Conservation (phyloP, 1,140 invertebrate genomes). For the Trichogramma pretiosum region DNA sequence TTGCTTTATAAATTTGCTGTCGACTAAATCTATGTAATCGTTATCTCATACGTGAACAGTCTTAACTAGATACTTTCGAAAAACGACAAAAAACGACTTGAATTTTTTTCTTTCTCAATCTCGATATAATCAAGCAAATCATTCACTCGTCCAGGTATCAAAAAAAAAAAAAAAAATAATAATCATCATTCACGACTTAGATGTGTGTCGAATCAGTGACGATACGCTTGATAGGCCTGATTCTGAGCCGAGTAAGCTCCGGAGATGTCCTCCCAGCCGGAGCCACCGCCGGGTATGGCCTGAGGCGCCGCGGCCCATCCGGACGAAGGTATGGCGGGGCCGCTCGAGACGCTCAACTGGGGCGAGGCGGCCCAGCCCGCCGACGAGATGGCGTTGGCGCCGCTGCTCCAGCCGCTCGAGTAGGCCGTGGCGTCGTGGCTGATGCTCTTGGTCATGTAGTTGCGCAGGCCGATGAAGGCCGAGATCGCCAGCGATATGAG, state of each 20-base stretch:
- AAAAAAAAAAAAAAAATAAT: slow-evolving; percentile 1
- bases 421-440: slow-evolving; percentile 33
- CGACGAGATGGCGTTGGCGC: slow-evolving; percentile 25
- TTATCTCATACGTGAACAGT: no score
- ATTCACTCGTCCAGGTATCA: neutral
- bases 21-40: no score
- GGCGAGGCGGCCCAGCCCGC: neutral
- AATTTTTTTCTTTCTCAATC: no score
- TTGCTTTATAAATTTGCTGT: no score
- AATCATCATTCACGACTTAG: neutral
- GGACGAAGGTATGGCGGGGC: neutral
- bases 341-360: neutral
- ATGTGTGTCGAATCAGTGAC: slow-evolving; percentile 9
- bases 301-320: no score
- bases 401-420: slow-evolving; percentile 34
- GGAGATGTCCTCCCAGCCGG: slow-evolving; percentile 21
- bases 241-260: slow-evolving; percentile 18
- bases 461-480: slow-evolving; percentile 49
- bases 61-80: no score
- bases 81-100: no score
- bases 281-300: slow-evolving; percentile 33
- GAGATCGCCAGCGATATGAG: slow-evolving; percentile 55
- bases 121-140: no score
- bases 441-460: slow-evolving; percentile 34
- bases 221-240: slow-evolving; percentile 22